Evolutionary conservation across 2,797 vertebrate species (phyloP), one percentile per base, ranked within the genome.

Genomic region (Helostoma temminkii): DNA sequence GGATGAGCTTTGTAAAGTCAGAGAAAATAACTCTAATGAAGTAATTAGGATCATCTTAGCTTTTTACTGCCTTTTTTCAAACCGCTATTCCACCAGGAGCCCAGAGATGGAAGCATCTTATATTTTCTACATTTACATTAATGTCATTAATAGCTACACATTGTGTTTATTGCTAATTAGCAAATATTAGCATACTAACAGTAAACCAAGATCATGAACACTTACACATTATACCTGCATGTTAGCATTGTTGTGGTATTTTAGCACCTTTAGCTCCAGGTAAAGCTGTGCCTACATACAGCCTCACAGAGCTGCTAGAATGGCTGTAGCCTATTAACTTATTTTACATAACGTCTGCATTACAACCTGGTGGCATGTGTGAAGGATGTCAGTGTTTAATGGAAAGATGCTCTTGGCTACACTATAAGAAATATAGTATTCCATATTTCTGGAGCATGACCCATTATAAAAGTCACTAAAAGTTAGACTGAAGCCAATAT

Each of bases 1-100:
- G n/a, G n/a, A n/a, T n/a, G n/a, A n/a, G 22, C 21, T 56, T 52
- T 68, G 55, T 52, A 48, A 15, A 67, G 14, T 18, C 26, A 3
- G 19, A 43, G 6, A 28, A 25, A 55, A 22, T n/a, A 22, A 58
- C 53, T 6, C 16, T 1, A 34, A 67, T 39, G 56, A 70, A 25
- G 47, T 52, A 57, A 46, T 52, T 16, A 15, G 11, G 24, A 21
- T n/a, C 24, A 39, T 34, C 16, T 26, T 41, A 6, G 37, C 41
- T 34, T 8, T 10, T 1, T 2, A 21, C 5, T 1, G 11, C 11
- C 11, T 34, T 16, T 37, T 6, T 37, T n/a, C n/a, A n/a, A 16
- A 37, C 36, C 15, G 6, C 2, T 41, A 41, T 15, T 18, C 37
- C 37, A 41, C 16, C 37, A 41, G 37, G 36, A 14, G 14, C 6